phyloP scores from a whole-genome alignment of 1,140 invertebrate species.

The Drosophila arawakana region DNA sequence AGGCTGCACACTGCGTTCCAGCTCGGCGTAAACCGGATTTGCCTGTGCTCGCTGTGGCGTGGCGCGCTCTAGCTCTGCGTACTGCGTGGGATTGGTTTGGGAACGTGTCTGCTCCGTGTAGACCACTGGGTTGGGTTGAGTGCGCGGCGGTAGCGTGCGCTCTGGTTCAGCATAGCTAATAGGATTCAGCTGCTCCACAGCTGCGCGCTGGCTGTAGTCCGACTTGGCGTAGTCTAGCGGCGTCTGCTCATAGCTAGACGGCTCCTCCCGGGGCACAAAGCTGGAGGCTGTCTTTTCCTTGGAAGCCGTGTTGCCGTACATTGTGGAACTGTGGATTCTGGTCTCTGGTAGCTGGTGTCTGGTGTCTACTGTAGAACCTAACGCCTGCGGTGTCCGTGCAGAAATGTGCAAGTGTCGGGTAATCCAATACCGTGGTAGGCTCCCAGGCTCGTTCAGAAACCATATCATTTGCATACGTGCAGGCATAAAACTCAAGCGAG shows the following conservation, averaged over 20 bases:
- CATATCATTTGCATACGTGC: constrained; percentile 77
- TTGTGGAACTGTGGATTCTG: constrained; percentile 1
- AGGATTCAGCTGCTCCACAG: constrained; percentile 14
- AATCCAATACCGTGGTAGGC: constrained; percentile 69
- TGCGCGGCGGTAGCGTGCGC: not conserved
- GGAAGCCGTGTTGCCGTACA: constrained; percentile 22
- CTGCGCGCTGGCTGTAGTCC: constrained; percentile 11
- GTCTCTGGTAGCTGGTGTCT: not conserved
- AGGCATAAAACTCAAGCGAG: constrained; percentile 39
- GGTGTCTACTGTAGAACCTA: constrained; percentile 51
- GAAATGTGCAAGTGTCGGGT: constrained; percentile 81
- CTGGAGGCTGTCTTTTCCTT: not conserved
- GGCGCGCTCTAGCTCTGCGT: no score
- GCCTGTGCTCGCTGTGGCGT: not conserved
- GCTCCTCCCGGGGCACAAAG: not conserved
- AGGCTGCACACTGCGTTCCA: constrained; percentile 6
- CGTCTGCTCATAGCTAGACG: not conserved
- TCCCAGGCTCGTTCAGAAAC: constrained; percentile 17
- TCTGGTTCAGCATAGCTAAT: constrained; percentile 6
- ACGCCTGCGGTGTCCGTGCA: constrained; percentile 77
- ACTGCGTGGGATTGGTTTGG: not conserved
- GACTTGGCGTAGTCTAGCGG: not conserved
- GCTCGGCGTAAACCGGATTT: not conserved
- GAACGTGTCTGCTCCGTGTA: not conserved
- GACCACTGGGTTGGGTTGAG: not conserved